Conservation (phyloP, 1,140 invertebrate species). For the Protaetia brevitarsis region DNA sequence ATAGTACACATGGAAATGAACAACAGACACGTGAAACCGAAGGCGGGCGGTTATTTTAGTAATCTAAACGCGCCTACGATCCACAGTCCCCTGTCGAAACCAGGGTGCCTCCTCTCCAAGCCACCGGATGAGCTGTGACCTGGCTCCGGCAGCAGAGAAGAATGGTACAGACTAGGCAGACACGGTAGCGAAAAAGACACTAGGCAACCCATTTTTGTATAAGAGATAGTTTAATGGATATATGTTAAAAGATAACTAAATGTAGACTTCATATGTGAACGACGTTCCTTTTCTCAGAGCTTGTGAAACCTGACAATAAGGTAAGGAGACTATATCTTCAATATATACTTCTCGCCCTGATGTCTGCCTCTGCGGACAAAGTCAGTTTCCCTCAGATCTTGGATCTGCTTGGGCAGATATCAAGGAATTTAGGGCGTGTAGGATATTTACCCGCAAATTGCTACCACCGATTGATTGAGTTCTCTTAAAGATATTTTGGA, state of each 20-base stretch:
- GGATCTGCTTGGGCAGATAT: no score
- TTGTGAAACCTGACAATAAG: background rate
- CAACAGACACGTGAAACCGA: constrained; percentile 81
- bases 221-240: background rate
- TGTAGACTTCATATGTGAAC: background rate
- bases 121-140: constrained; percentile 44
- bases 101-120: constrained; percentile 41
- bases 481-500: background rate
- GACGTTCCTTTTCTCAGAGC: background rate
- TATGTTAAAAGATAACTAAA: background rate
- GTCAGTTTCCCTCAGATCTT: no score
- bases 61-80: constrained; percentile 50
- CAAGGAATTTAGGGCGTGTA: no score
- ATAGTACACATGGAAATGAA: constrained; percentile 90
- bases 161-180: constrained; percentile 27
- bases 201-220: constrained; percentile 28
- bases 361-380: no score
- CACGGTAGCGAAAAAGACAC: constrained; percentile 31
- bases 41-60: constrained; percentile 75
- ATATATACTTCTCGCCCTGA: no score
- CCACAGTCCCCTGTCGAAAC: constrained; percentile 51
- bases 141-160: constrained; percentile 19
- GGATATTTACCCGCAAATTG: no score
- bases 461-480: no score
- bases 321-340: background rate